Base-by-base conservation (phyloP, 2,888 invertebrate genomes). In the Thera obeliscata region DNA sequence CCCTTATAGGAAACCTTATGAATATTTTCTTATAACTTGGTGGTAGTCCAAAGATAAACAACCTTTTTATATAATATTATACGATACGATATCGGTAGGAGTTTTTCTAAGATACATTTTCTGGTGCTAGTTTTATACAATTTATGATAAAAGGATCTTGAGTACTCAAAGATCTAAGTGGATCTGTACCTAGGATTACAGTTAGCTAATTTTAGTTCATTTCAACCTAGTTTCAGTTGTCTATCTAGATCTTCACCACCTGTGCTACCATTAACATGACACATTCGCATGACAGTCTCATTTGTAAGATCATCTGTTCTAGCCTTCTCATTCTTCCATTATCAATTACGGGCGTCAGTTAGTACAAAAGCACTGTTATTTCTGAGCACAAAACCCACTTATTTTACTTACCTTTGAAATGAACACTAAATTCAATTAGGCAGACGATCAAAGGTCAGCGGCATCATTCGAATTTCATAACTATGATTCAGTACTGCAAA, bases 11-110 rank as follows among this genome's bases (percentile, higher is more conserved):
- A 38, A 33, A 9, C 12, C n/a, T 49, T 55, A 54, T 60, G 65
- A 56, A 61, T 60, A 56, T 60, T 49, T 55, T 60, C 38, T 55
- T n/a, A 41, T n/a, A 56, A 38, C 36, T 35, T 35, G 41, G 36
- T 38, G 54, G 43, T 54, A 33, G 38, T 35, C 61, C 46, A 61
- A 54, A 33, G 60, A 52, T 49, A 46, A 46, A 46, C 43, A 46
- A 49, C 59, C 36, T 59, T 22, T 52, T 60, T 52, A 60, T 52
- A 50, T 41, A 1, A 50, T 41, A 1, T 22, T 22, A 22, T 22
- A 22, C 22, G 22, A 60, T 22, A 52, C 41, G 52, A 41, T 22
- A 60, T 50, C 41, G 50, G 38, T 36, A 6, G 36, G 49, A 6
- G 52, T 7, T 2, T 9, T 55, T 61, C 61, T 54, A 46, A 61